Percentiles rank a stretch among this genome's conserved stretches.
Conservation (phyloP, 1,140 invertebrate genomes). For the Cyclargus thomasi region DNA sequence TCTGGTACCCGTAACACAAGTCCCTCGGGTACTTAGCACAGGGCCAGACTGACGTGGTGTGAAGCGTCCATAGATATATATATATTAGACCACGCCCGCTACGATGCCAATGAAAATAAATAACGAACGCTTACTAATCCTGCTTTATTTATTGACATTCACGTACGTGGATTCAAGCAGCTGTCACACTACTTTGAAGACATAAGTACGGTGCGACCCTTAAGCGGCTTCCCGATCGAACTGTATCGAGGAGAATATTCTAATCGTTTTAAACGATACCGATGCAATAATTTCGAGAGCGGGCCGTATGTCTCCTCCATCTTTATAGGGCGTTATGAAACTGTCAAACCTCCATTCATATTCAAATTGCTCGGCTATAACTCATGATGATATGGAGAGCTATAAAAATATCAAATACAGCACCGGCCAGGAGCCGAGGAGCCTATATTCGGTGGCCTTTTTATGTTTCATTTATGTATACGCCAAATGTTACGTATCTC, state of each 20-base stretch:
- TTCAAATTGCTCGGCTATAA: conserved; percentile 64
- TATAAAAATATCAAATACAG: conserved; percentile 70
- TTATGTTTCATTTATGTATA: conserved; percentile 11
- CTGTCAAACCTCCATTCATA: conserved; percentile 63
- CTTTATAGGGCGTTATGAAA: conserved; percentile 45
- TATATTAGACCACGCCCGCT: too few relatives aligned
- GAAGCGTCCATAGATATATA: too few relatives aligned
- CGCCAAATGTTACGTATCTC: neutral
- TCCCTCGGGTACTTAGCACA: too few relatives aligned
- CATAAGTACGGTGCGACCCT: neutral
- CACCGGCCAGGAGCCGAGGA: conserved; percentile 28
- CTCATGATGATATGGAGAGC: conserved; percentile 62
- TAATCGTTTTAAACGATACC: neutral
- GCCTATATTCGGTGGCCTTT: conserved; percentile 4
- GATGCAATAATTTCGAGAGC: conserved; percentile 23
- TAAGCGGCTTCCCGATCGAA: neutral
- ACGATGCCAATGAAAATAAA: neutral
- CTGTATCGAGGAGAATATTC: neutral
- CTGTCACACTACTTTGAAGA: neutral
- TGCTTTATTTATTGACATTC: neutral
- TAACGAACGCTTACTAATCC: neutral
- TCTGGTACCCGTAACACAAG: too few relatives aligned
- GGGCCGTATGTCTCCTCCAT: conserved; percentile 30
- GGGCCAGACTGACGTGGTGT: too few relatives aligned
- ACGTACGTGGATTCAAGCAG: neutral